Base-by-base conservation (phyloP, 2,797 vertebrate genomes). In the Muscicapa striata region DNA sequence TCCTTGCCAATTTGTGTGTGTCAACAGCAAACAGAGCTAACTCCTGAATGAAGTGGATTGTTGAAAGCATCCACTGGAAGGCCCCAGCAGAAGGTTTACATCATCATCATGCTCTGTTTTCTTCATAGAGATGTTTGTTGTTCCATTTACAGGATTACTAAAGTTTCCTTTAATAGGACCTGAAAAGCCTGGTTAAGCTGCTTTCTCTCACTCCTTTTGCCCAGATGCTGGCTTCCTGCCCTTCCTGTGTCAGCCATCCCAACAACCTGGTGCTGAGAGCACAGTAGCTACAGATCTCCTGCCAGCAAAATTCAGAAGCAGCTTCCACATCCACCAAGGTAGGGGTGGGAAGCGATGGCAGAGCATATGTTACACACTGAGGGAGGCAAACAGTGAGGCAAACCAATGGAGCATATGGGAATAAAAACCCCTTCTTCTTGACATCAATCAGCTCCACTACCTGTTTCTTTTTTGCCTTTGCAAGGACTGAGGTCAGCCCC, bases 101-200 rank as follows among this genome's bases (percentile, higher is more conserved):
- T 27, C 64, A 79, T n/a, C 3, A 4, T 29, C 49, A 74, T 38
- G 30, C 17, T 63, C n/a, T 61, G 38, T 55, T 83, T 77, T 58
- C 36, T 49, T 43, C 26, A 74, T 5, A 49, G 70, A 80, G 45
- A 32, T n/a, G 18, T 30, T 41, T 3, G 2, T 40, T 52, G 16
- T 36, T 85, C 55, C 64, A 78, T 61, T 87, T 58, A 74, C 38
- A 80, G 62, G 54, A 94, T 87, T 80, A 89, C 20, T 61, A 19
- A 84, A 80, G 49, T 78, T 85, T 86, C 73, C 48, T 55, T 77
- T 80, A 80, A 74, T 23, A 93, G 32, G 38, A 70, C 57, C n/a
- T 67, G 52, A 77, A 83, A 81, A 83, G 51, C 57, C 52, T 41
- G 41, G 22, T 57, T 64, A 87, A 85, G 73, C 41, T 75, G 73